Evolutionary conservation across 2,113 vertebrate genomes (phyloP).

Genomic region (Miniopterus natalensis): DNA sequence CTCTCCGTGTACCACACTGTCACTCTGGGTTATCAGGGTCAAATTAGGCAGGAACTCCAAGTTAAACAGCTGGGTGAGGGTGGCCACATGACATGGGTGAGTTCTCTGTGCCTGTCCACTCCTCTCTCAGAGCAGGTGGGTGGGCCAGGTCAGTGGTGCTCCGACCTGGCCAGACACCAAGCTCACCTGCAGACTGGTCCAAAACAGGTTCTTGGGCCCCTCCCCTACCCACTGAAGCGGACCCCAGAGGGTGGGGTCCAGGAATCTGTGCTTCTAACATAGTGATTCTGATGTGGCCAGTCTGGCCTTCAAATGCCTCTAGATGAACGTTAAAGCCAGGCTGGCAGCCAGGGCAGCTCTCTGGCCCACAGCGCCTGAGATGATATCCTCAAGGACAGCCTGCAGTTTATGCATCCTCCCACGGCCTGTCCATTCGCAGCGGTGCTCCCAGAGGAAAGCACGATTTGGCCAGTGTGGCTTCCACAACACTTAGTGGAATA

Average conservation of each 20-base stretch:
- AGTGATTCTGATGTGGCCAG: background rate
- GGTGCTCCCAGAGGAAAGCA: background rate
- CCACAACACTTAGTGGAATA: no score
- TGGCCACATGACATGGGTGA: background rate
- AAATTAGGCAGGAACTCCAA: background rate
- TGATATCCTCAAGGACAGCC: background rate
- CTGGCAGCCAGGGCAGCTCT: background rate
- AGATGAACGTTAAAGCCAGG: background rate
- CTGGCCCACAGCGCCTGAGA: background rate
- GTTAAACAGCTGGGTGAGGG: background rate
- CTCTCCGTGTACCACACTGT: rapidly evolving
- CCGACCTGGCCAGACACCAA: background rate
- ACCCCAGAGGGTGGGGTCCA: background rate
- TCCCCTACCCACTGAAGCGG: background rate
- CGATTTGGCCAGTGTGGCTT: background rate
- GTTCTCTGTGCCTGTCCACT: background rate
- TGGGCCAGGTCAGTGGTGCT: background rate
- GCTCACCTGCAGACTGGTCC: background rate
- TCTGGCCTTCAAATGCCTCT: background rate
- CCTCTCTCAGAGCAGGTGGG: background rate
- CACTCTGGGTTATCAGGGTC: background rate
- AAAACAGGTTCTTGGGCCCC: background rate
- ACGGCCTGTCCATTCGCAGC: background rate
- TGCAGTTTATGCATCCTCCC: background rate
- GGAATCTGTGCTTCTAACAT: background rate